Evolutionary conservation across 2,797 vertebrate species (phyloP), one percentile per base, ranked within the genome.

Genomic region (Hozukius guyotensis): DNA sequence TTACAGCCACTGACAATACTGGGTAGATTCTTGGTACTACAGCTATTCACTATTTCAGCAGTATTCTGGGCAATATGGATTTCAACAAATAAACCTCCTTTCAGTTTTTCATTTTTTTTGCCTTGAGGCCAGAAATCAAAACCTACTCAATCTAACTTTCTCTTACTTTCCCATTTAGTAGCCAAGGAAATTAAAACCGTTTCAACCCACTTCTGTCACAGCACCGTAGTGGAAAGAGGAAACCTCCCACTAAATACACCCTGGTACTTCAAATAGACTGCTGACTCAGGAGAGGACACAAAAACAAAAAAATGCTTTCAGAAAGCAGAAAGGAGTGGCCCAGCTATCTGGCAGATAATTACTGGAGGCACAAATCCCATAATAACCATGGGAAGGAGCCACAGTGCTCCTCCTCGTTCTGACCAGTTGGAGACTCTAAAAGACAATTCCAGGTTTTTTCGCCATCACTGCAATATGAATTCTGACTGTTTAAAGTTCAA

Each of bases 331-430:
- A 87, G 92, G 90, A 80, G 91, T 89, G 84, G 78, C 78, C 46
- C 77, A 68, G 68, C 81, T 80, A 82, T 81, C 84, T 87, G 77
- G 77, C 64, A 81, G 85, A 92, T 94, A 93, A 95, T 95, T 94
- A 92, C 86, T 84, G 61, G 85, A 88, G 67, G 61, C 67, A 34
- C 63, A 80, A 84, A 80, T 91, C 89, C 90, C 82, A 91, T 87
- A 94, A 94, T 92, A 93, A 86, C 84, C 77, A 49, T 29, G 49
- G 66, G 8, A 70, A 78, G 65, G 76, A 87, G 86, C 92, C 89
- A 81, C 80, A 34, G 59, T 13, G 70, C 59, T 78, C 52, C 82
- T 83, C 71, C 68, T 80, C 22, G 25, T 69, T 78, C 76, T 31
- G 36, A 83, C 75, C 68, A 61, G 53, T 27, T 24, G 38, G 16